A percentile compares a stretch with the other conserved stretches of the same genome.
These are phyloP conservation scores for Ranitomeya imitator DNA, from an alignment of 2,113 vertebrate species.

Conservation along the genomic window DNA sequence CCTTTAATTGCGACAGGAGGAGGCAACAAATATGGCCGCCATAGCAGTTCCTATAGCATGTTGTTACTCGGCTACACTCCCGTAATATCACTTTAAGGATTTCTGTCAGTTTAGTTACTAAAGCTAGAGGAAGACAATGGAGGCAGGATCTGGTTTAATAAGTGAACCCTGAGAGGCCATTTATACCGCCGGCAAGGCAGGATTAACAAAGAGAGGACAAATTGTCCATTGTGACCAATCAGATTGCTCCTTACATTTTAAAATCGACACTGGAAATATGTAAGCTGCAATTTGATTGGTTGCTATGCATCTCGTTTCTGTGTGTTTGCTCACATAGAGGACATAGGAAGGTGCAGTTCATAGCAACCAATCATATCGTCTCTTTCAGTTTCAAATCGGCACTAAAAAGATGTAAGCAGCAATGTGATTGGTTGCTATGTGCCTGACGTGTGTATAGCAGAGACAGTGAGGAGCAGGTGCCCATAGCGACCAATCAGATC, in stretches of 20 bases:
- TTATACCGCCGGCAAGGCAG: not conserved
- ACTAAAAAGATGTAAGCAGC: not conserved
- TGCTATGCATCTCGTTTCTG: too few relatives aligned
- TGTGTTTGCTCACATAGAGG: not conserved
- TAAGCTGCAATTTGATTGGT: slow-evolving; percentile 6
- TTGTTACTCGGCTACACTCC: not conserved
- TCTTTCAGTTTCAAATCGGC: not conserved
- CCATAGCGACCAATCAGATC: too few relatives aligned
- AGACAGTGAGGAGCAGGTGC: too few relatives aligned
- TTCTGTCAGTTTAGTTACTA: not conserved
- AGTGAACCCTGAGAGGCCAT: not conserved
- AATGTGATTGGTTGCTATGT: not conserved
- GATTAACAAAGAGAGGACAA: not conserved
- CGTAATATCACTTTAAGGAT: not conserved
- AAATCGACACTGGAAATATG: not conserved
- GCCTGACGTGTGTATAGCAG: too few relatives aligned
- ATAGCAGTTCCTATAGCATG: not conserved
- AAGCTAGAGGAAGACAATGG: slow-evolving; percentile 1
- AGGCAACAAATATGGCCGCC: not conserved
- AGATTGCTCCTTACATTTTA: not conserved
- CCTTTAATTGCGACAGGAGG: too few relatives aligned
- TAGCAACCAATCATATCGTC: not conserved
- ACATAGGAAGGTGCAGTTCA: not conserved
- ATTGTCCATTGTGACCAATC: not conserved
- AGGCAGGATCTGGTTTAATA: slow-evolving; percentile 20